Evolutionary conservation across 1,140 invertebrate species (phyloP).

Genomic region (Papilio polytes): DNA sequence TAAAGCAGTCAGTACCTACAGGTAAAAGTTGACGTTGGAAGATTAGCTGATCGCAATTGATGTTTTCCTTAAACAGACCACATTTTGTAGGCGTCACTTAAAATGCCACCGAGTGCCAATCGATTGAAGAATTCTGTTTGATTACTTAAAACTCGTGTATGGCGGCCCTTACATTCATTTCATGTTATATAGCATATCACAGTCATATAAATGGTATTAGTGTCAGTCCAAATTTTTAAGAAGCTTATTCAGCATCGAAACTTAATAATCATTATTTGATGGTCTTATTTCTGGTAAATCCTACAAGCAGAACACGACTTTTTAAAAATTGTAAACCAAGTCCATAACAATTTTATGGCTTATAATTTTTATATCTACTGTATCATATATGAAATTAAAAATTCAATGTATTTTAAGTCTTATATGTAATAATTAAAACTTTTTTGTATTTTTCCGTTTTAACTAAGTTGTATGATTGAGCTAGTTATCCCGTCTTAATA

Average conservation of each 20-base stretch:
- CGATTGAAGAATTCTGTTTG: neutral
- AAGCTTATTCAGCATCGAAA: neutral
- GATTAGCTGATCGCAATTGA: neutral
- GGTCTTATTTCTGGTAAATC: conserved; percentile 11
- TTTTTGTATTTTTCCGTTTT: no score
- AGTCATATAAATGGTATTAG: neutral
- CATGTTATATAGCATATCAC: neutral
- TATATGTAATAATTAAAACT: no score
- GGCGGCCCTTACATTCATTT: neutral
- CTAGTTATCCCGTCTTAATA: no score
- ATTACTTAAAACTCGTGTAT: neutral
- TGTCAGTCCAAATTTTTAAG: conserved; percentile 11
- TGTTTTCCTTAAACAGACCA: neutral
- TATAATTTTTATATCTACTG: neutral
- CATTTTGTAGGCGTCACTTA: neutral
- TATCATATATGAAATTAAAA: neutral
- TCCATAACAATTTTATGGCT: neutral
- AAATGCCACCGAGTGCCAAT: neutral
- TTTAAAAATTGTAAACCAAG: neutral
- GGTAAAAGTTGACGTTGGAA: no score
- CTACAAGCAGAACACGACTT: neutral
- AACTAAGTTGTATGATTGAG: no score
- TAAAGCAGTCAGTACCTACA: neutral
- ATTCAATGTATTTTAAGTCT: neutral
- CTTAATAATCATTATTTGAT: neutral